phyloP scores from a whole-genome alignment of 2,888 invertebrate species.

The Chaetogeoica ovagalla region DNA sequence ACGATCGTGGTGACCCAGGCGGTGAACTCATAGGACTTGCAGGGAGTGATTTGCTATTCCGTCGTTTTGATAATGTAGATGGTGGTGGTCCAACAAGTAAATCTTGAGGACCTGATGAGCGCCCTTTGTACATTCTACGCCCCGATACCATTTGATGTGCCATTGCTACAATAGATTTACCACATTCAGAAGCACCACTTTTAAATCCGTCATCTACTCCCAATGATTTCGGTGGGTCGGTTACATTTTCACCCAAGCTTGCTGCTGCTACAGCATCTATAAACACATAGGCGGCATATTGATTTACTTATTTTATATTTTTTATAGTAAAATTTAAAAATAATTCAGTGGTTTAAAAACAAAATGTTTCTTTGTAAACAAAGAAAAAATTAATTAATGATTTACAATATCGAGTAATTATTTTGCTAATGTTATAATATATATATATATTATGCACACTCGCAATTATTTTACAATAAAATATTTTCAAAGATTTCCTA shows the following conservation, averaged over 20 bases:
- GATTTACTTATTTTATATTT: too few relatives aligned
- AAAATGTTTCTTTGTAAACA: too few relatives aligned
- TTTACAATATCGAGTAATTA: too few relatives aligned
- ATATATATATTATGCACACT: too few relatives aligned
- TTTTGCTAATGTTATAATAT: not conserved
- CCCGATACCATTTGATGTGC: conserved; percentile 66
- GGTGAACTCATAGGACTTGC: conserved; percentile 71
- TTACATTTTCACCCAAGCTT: conserved; percentile 41
- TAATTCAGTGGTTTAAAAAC: too few relatives aligned
- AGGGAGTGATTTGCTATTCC: conserved; percentile 74
- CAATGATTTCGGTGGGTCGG: conserved; percentile 61
- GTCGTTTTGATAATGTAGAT: conserved; percentile 58
- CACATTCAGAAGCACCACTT: conserved; percentile 62
- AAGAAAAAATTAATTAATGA: too few relatives aligned
- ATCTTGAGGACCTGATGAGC: conserved; percentile 44
- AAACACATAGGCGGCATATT: not conserved
- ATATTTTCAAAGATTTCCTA: too few relatives aligned
- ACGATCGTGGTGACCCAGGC: conserved; percentile 67
- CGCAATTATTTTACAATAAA: too few relatives aligned
- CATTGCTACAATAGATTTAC: conserved; percentile 66
- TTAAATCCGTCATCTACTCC: conserved; percentile 74
- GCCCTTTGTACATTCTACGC: conserved; percentile 57
- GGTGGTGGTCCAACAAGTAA: conserved; percentile 25
- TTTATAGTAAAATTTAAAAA: too few relatives aligned
- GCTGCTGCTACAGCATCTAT: conserved; percentile 48